phyloP scores from a whole-genome alignment of 1,140 invertebrate genomes.

The Drosophila ambigua region DNA sequence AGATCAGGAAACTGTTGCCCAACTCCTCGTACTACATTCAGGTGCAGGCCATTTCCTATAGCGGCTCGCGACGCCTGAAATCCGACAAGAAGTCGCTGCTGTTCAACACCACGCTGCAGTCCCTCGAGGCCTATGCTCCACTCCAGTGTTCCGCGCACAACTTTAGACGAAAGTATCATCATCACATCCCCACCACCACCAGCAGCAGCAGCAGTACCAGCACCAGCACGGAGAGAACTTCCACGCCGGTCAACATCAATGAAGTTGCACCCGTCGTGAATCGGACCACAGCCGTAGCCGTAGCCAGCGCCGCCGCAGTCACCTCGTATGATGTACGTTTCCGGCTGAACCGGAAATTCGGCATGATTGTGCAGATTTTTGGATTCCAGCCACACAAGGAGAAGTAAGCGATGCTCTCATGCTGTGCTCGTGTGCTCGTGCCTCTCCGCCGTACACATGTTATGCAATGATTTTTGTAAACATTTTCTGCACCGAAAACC shows the following conservation, averaged over 20 bases:
- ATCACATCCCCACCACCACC: conserved; percentile 40
- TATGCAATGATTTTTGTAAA: conserved; percentile 59
- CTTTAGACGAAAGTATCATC: conserved; percentile 51
- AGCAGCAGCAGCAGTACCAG: conserved; percentile 12
- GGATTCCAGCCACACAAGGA: conserved; percentile 76
- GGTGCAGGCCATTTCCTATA: conserved; percentile 88
- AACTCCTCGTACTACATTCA: conserved; percentile 89
- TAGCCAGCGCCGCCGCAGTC: conserved; percentile 11
- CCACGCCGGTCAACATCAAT: conserved; percentile 43
- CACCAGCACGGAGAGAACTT: conserved; percentile 28
- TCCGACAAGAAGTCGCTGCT: conserved; percentile 88
- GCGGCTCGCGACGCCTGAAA: conserved; percentile 86
- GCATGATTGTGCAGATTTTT: conserved; percentile 82
- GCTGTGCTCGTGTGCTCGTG: neutral
- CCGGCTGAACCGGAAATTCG: conserved; percentile 77
- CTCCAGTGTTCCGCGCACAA: conserved; percentile 57
- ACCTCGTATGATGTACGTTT: conserved; percentile 68
- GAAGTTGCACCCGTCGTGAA: conserved; percentile 34
- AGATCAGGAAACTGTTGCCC: conserved; percentile 86
- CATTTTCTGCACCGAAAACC: conserved; percentile 29
- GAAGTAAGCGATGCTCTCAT: conserved; percentile 60
- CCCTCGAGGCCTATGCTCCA: conserved; percentile 36
- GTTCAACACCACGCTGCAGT: conserved; percentile 86
- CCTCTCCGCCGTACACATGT: conserved; percentile 42
- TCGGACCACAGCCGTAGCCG: conserved; percentile 14